These are phyloP conservation scores for Cactoblastis cactorum DNA, from an alignment of 2,888 invertebrate genomes.

Conservation along the genomic window DNA sequence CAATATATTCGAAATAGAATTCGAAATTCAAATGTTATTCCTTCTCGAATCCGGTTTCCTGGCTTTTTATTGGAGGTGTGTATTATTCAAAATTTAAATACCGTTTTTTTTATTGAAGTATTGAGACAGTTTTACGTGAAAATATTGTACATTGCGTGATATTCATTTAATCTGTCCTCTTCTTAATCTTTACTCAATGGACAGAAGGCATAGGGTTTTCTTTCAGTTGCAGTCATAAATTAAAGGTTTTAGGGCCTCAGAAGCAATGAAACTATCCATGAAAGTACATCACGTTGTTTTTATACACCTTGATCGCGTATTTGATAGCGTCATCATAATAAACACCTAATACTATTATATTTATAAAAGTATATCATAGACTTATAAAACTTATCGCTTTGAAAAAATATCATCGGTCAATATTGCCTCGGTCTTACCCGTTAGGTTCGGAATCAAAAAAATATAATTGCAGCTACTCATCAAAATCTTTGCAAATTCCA, in stretches of 20 bases:
- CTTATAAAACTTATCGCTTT: neutral
- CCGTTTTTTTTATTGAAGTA: slow-evolving; percentile 15
- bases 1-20: slow-evolving; percentile 14
- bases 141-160: slow-evolving; percentile 17
- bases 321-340: slow-evolving; percentile 24
- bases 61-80: slow-evolving; percentile 16
- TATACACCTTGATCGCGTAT: slow-evolving; percentile 18
- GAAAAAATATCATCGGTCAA: neutral
- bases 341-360: slow-evolving; percentile 26
- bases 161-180: slow-evolving; percentile 18
- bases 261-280: slow-evolving; percentile 22
- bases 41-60: slow-evolving; percentile 15
- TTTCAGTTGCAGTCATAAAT: slow-evolving; percentile 14
- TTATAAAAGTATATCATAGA: slow-evolving; percentile 12
- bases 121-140: slow-evolving; percentile 20
- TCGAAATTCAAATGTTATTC: slow-evolving; percentile 13
- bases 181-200: slow-evolving; percentile 17
- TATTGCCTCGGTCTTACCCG: no score
- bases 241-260: slow-evolving; percentile 17
- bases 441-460: no score
- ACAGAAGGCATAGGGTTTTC: slow-evolving; percentile 5
- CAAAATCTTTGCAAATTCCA: no score
- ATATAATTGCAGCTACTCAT: no score
- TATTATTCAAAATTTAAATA: slow-evolving; percentile 18
- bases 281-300: slow-evolving; percentile 20